Base-by-base conservation (phyloP, 2,113 vertebrate species). In the Apodemus sylvaticus region DNA sequence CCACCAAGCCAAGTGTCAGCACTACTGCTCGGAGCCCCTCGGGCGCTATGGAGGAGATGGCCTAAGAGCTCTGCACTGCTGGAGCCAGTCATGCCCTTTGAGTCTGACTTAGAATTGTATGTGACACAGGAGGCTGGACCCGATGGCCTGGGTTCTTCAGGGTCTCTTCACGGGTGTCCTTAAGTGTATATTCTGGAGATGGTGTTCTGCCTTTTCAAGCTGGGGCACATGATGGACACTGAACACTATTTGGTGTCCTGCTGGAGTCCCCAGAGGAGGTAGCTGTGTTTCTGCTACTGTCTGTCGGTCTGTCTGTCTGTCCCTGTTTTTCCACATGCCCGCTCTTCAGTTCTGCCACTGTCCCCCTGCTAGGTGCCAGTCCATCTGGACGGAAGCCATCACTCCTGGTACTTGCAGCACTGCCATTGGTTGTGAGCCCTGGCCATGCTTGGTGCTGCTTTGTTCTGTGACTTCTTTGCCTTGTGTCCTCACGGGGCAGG, bases 71-170 rank as follows among this genome's bases (percentile, higher is more conserved):
- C 48, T 36, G 45, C 31, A 14, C 31, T 70, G 22, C 36, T 70
- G 12, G 16, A 82, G 55, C 51, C 60, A 7, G 55, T 31, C 36
- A 70, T 24, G 34, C 36, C 6, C 0, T n/a, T 24, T 14, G 24
- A 77, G 39, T 62, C 83, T 96, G 70, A 53, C 51, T 87, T 88
- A 62, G 7, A 60, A 42, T 60, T 36, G 1, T 22, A 64, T 4
- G 2, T 31, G 5, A 42, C n/a, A 22, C 20, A 20, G 39, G 10
- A n/a, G 31, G 60, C 79, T 26, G 12, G 10, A 1, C 4, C 0
- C 26, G 20, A 71, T 17, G 7, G 60, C 29, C 45, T 73, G 20
- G 58, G 62, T 34, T 76, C 19, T 7, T 31, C 5, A 3, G 20
- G 60, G 62, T 79, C 73, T 93, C 53, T 34, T 60, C 34, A 39